Evolutionary conservation across 2,888 invertebrate species (phyloP), one percentile per base, ranked within the genome.

Genomic region (Ariolimax columbianus): DNA sequence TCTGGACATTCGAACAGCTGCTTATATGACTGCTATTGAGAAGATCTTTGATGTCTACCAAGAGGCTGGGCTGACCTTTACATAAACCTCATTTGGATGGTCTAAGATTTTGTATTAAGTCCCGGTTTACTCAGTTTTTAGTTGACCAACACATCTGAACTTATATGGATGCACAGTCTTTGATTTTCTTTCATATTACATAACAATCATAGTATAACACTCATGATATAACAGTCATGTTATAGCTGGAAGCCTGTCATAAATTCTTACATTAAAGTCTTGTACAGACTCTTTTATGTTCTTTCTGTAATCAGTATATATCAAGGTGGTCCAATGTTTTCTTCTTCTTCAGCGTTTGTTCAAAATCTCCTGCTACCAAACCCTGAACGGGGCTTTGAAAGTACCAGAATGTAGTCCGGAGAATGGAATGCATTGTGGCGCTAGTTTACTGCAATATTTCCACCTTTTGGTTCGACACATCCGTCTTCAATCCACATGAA

Each of bases 31-130:
- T 95, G 97, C 99, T 75, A 97, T 99, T 89, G 97, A 97, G 94
- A 99, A 99, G 95, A 98, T 99, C 93, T 98, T 98, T 95, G 97
- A 96, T 87, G 98, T 98, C 36, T 97, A 98, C 95, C 97, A 97
- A 89, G 97, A 98, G 93, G 98, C 98, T 89, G 99, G 99, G 83
- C 96, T 99, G 91, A 98, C 98, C 83, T 98, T 98, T 95, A 95
- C 95, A 84, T 95, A 95, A 94, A 51, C 19, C 0, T 19, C 30
- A 33, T n/a, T 19, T 51, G 75, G n/a, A n/a, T n/a, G n/a, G n/a
- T n/a, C 36, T 73, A n/a, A 17, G 63, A 63, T 14, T 1, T 30
- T 30, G 30, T 26, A 9, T 36, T 23, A 40, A 43, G 47, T 11
- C 73, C 73, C 43, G 47, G 73, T 43, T 73, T 43, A 43, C 1